Conservation (phyloP, 1,140 invertebrate genomes). For the Anastrepha ludens region DNA sequence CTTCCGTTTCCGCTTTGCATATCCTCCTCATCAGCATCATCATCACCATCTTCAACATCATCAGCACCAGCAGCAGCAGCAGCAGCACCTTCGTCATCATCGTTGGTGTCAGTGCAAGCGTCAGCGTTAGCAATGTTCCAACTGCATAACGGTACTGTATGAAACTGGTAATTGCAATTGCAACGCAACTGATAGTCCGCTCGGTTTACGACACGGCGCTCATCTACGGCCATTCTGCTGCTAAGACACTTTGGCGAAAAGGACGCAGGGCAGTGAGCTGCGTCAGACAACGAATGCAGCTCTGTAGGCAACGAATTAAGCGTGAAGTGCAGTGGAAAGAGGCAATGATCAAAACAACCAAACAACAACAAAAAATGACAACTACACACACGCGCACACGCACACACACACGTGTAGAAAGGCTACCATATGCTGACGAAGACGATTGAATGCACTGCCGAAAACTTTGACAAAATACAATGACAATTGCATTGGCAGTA, state of each 20-base stretch:
- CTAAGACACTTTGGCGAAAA: not conserved
- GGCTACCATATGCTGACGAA: not conserved
- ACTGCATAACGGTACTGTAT: conserved; percentile 8
- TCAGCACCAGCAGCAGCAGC: not conserved
- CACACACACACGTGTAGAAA: not conserved
- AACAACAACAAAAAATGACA: too few species aligned
- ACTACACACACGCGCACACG: not conserved
- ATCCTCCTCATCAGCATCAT: conserved; percentile 17
- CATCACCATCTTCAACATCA: not conserved
- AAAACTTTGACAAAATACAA: conserved; percentile 43
- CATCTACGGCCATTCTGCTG: not conserved
- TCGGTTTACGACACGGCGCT: not conserved
- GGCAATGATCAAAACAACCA: not conserved
- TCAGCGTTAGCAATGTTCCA: not conserved
- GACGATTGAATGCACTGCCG: conserved; percentile 28
- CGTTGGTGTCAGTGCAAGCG: not conserved
- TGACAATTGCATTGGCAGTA: conserved; percentile 32
- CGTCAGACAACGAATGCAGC: conserved; percentile 13
- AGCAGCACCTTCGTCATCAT: not conserved
- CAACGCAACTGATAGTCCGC: conserved; percentile 17
- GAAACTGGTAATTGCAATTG: conserved; percentile 4
- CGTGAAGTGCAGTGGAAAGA: not conserved
- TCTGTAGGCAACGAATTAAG: not conserved
- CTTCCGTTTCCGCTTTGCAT: conserved; percentile 41
- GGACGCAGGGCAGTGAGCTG: not conserved